Percentiles rank a stretch among this genome's conserved stretches.
Evolutionary conservation across 2,113 vertebrate genomes (phyloP).

Genomic region (Geococcyx californianus): DNA sequence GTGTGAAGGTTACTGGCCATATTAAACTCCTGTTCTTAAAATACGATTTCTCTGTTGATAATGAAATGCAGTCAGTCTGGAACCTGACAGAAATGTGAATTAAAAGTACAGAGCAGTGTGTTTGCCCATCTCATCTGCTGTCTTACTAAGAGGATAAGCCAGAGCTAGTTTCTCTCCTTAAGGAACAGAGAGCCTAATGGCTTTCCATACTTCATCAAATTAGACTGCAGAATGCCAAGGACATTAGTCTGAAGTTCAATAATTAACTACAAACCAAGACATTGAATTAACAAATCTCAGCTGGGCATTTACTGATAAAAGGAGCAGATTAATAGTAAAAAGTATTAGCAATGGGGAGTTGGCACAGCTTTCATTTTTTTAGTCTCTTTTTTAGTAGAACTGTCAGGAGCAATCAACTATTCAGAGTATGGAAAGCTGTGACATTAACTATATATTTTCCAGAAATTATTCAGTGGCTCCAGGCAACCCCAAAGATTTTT

Average conservation of each 20-base stretch:
- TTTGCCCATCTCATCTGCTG: not conserved
- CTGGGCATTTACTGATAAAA: slow-evolving; percentile 13
- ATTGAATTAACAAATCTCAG: slow-evolving; percentile 1
- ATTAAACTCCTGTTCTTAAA: not conserved
- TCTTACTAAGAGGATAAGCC: not conserved
- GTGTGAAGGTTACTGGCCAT: not conserved
- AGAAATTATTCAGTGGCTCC: slow-evolving; percentile 21
- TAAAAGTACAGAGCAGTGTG: not conserved
- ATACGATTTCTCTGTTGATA: not conserved
- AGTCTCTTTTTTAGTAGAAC: not conserved
- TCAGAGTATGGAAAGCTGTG: not conserved
- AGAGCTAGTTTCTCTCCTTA: not conserved
- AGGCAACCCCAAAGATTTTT: not conserved
- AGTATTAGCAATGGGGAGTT: not conserved
- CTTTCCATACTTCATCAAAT: slow-evolving; percentile 12
- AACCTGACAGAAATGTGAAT: not conserved
- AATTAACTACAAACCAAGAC: slow-evolving; percentile 8
- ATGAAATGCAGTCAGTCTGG: not conserved
- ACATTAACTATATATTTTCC: not conserved
- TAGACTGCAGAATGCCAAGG: not conserved
- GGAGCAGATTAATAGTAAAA: slow-evolving; percentile 5
- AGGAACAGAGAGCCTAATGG: not conserved
- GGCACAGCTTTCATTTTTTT: not conserved
- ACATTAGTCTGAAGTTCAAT: not conserved
- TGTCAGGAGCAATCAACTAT: not conserved